Evolutionary conservation across 2,113 vertebrate genomes (phyloP), one percentile per base, ranked within the genome.

Genomic region (Oreocharis arfaki): DNA sequence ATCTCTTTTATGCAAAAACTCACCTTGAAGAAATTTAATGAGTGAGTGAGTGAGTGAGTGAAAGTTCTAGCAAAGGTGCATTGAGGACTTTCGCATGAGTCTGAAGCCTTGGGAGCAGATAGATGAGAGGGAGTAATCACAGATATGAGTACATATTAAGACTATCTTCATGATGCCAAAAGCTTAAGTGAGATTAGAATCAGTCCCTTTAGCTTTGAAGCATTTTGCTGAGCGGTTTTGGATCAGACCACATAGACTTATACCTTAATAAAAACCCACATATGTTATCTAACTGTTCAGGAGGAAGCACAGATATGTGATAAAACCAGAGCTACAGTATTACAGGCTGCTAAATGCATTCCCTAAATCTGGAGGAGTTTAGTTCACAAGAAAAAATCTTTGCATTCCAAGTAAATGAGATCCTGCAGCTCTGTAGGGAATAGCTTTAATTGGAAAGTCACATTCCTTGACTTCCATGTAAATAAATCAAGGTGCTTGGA

Each of bases 381-480:
- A 79, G 64, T 61, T 77, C 74, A 84, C 73, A 74, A 83, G 90
- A 64, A 81, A 92, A 67, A 52, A 55, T 56, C n/a, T 95, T 93
- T 60, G 84, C 53, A 90, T 97, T 96, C 91, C 65, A 90, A 92
- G 64, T 64, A 96, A 94, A 97, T 87, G 91, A 89, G 61, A 89
- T 91, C 47, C 87, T 90, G 71, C 24, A 68, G 56, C 32, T 84
- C 94, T 95, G 71, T 28, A 84, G 82, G 67, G 86, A 97, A 96
- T 24, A 59, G 46, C 20, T 94, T 92, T 95, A 96, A 96, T 77
- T 88, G 83, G 86, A 94, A 71, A 93, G 94, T 63, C 47, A 87
- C 60, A 95, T 70, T 76, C 47, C 41, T 61, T 70, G 28, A 39
- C 35, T 69, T 46, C 49, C 52, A 46, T 78, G 64, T 73, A 78